phyloP scores from a whole-genome alignment of 2,888 invertebrate genomes.

The Noctua comes region DNA sequence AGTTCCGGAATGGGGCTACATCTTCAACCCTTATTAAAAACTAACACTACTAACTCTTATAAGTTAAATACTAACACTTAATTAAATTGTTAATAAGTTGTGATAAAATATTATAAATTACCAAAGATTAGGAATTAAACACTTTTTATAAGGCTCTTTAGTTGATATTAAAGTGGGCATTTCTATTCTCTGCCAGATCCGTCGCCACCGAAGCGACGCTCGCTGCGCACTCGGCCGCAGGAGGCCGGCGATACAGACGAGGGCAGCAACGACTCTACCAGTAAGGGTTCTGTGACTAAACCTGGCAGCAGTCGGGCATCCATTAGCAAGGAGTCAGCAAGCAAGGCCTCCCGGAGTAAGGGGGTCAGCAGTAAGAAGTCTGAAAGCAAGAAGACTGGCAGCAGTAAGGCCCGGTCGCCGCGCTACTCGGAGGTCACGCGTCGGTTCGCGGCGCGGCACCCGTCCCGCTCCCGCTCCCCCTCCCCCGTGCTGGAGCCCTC shows the following conservation, averaged over 20 bases:
- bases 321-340: background rate
- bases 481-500: background rate
- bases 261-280: background rate
- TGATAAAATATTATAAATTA: too few species aligned
- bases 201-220: conserved; percentile 21
- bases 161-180: background rate
- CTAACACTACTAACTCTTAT: too few species aligned
- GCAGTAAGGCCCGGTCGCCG: background rate
- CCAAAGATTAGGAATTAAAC: background rate
- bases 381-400: too few species aligned
- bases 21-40: too few species aligned
- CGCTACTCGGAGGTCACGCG: conserved; percentile 70
- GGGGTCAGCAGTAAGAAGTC: too few species aligned
- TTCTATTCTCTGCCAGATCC: background rate
- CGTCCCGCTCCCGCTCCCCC: background rate
- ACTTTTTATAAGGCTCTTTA: background rate
- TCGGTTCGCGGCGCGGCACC: conserved; percentile 61
- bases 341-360: background rate
- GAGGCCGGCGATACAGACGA: background rate
- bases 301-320: background rate
- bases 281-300: background rate
- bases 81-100: too few species aligned
- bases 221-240: conserved; percentile 3
- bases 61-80: too few species aligned
- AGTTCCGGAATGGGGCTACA: too few species aligned